Conservation (phyloP, 2,797 vertebrate genomes). For the Phrynocephalus forsythii region DNA sequence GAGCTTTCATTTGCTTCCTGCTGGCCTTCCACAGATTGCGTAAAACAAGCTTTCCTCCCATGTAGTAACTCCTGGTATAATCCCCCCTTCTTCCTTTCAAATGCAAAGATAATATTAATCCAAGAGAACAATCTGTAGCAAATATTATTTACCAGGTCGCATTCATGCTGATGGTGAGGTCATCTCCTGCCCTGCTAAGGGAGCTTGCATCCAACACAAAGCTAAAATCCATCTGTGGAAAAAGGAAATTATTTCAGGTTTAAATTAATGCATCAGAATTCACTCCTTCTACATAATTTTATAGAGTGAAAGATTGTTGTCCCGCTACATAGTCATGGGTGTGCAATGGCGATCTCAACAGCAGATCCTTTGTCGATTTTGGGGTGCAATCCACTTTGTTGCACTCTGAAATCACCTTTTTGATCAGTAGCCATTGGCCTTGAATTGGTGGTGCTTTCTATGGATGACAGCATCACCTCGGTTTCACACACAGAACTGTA, state of each 20-base stretch:
- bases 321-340: too few species aligned
- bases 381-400: too few species aligned
- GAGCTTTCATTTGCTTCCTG: not conserved
- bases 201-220: slow-evolving; percentile 91
- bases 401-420: too few species aligned
- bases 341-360: not conserved
- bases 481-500: too few species aligned
- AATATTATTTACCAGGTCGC: slow-evolving; percentile 83
- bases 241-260: slow-evolving; percentile 41
- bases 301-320: too few species aligned
- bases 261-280: not conserved
- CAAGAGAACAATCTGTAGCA: slow-evolving; percentile 14
- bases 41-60: slow-evolving; percentile 29
- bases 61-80: slow-evolving; percentile 11
- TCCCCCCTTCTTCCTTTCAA: slow-evolving; percentile 18
- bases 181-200: slow-evolving; percentile 84
- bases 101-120: slow-evolving; percentile 18
- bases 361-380: too few species aligned
- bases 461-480: too few species aligned
- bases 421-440: too few species aligned
- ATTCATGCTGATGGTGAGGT: slow-evolving; percentile 83
- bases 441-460: too few species aligned
- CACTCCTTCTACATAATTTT: not conserved
- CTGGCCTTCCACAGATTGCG: slow-evolving; percentile 19
- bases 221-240: slow-evolving; percentile 85